Conservation (phyloP, 2,888 invertebrate genomes). For the Petrolisthes cinctipes region DNA sequence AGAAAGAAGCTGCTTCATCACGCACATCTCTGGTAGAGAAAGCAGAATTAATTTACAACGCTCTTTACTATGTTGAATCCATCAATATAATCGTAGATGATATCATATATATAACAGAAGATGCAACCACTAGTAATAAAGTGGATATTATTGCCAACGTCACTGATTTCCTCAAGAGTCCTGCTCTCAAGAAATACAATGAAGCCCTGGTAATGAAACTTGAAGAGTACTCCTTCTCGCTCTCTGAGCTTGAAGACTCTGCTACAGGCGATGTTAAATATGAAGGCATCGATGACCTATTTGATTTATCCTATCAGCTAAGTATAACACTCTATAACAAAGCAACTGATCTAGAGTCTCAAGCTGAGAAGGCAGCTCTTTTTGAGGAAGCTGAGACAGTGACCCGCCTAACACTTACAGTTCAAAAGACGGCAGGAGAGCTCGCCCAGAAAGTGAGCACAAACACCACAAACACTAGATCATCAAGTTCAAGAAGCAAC, state of each 20-base stretch:
- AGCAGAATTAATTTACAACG: not conserved
- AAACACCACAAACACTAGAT: too few species aligned
- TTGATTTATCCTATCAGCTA: not conserved
- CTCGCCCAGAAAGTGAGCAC: not conserved
- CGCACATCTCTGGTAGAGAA: not conserved
- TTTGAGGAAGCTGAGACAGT: not conserved
- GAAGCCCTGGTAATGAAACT: not conserved
- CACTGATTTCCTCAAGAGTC: not conserved
- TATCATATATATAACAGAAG: not conserved
- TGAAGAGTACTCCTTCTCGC: not conserved
- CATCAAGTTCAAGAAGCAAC: not conserved
- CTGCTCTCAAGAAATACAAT: not conserved
- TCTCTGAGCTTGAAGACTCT: not conserved
- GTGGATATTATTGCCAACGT: not conserved
- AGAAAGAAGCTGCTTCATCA: not conserved
- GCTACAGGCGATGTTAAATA: not conserved
- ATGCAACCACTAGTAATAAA: not conserved
- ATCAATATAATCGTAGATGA: not conserved
- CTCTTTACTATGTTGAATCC: not conserved
- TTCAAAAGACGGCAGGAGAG: not conserved
- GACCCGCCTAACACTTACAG: not conserved
- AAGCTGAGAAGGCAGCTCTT: slow-evolving; percentile 7
- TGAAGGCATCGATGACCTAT: not conserved
- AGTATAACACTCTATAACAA: not conserved
- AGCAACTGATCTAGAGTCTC: not conserved